A percentile compares a stretch with the other conserved stretches of the same genome.
Conservation (phyloP, 2,797 vertebrate genomes). For the Anguilla obscura region DNA sequence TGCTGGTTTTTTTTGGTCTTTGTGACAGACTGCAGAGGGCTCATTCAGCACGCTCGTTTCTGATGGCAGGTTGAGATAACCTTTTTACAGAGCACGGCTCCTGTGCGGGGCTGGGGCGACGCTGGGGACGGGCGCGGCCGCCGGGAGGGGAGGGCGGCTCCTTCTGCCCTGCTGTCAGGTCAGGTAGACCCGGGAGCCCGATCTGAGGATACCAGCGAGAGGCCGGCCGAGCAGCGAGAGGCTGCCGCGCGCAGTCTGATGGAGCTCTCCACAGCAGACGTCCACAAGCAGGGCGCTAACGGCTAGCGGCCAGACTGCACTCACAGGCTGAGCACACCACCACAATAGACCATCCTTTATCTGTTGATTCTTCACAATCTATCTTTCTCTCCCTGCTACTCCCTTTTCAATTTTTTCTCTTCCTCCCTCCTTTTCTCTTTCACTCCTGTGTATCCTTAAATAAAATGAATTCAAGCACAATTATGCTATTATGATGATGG, state of each 20-base stretch:
- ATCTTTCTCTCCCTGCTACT: neutral
- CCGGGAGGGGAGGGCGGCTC: neutral
- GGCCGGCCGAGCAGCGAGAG: neutral
- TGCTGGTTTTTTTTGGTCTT: constrained; percentile 33
- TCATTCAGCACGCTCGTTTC: constrained; percentile 51
- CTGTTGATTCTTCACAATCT: neutral
- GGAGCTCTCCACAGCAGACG: neutral
- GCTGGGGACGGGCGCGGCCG: constrained; percentile 27
- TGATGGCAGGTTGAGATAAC: constrained; percentile 50
- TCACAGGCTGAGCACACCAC: neutral
- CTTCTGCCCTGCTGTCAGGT: constrained; percentile 40
- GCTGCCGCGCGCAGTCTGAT: neutral
- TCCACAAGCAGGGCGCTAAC: neutral
- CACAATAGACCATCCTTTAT: neutral
- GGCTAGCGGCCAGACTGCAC: neutral
- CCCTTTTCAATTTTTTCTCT: neutral
- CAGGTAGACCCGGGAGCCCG: constrained; percentile 36
- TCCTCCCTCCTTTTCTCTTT: neutral
- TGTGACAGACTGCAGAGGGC: constrained; percentile 30
- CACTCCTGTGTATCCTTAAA: no score
- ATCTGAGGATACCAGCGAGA: neutral
- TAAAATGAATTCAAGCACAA: neutral
- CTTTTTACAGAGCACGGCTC: constrained; percentile 40
- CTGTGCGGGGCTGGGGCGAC: constrained; percentile 36
- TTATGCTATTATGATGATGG: neutral